Evolutionary conservation across 2,888 invertebrate species (phyloP), one percentile per base, ranked within the genome.

Genomic region (Merodon equestris): DNA sequence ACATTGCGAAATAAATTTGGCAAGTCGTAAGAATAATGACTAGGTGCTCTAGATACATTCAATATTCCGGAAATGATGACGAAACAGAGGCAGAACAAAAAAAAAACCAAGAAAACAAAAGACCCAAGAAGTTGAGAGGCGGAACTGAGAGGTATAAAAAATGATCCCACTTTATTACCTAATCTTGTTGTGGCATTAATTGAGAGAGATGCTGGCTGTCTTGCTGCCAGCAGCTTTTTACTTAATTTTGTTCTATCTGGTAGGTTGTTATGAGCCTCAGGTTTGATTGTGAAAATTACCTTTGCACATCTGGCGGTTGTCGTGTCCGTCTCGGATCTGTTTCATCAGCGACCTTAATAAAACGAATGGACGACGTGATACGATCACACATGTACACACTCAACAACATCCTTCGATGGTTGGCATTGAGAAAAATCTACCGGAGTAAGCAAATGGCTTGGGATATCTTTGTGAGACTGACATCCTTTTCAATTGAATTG

Each of bases 131-230:
- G n/a, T n/a, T n/a, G n/a, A n/a, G 27, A 27, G 27, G 27, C 3
- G 27, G 27, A 4, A 27, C 7, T 27, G 27, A 7, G 7, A 4
- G 27, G 7, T 4, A 40, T 40, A 40, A 40, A 50, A 51, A 50
- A 58, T 58, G 57, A 51, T 58, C 44, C 19, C 42, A 67, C 44
- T 67, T 58, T 67, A 67, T 57, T 67, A 67, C 38, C 53, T 60
- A 54, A 60, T 63, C 27, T 19, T 56, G 51, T 44, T 56, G 53
- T 57, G 63, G 63, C 71, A 56, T 71, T 71, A 71, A 71, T 71
- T 44, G 71, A 71, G 54, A 63, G 63, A 61, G 27, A 27, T 27
- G 7, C 27, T 27, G n/a, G n/a, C n/a, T n/a, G n/a, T n/a, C n/a
- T n/a, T 36, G 27, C 57, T 67, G 34, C 19, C 57, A 27, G 2